Conservation (phyloP, 2,888 invertebrate species). For the Copidosoma aretas region DNA sequence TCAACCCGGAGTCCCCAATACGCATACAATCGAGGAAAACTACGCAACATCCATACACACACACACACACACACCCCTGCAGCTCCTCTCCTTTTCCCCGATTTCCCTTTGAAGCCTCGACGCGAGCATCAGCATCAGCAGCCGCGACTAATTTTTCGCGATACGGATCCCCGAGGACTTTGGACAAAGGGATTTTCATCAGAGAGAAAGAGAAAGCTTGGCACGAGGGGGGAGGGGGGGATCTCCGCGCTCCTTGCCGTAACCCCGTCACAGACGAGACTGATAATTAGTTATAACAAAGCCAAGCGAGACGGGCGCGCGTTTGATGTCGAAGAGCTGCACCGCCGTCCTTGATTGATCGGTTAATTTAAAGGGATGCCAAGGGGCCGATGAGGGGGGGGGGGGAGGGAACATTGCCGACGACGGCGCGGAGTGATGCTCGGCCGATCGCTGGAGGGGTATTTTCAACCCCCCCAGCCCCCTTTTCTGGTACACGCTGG, state of each 20-base stretch:
- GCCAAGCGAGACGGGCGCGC: slow-evolving; percentile 46
- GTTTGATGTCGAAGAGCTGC: slow-evolving; percentile 56
- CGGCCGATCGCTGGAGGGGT: slow-evolving; percentile 41
- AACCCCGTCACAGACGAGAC: slow-evolving; percentile 18
- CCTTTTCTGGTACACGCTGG: slow-evolving; percentile 17
- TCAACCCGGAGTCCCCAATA: too few species aligned
- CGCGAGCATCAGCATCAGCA: neutral
- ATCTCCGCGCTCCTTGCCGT: slow-evolving; percentile 11
- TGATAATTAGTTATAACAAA: slow-evolving; percentile 59
- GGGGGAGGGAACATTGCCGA: slow-evolving; percentile 34
- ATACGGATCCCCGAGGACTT: slow-evolving; percentile 6
- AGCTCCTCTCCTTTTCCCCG: slow-evolving; percentile 14
- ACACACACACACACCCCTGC: too few species aligned
- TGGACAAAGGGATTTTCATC: slow-evolving; percentile 38
- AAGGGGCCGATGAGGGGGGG: slow-evolving; percentile 8
- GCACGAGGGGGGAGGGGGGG: neutral
- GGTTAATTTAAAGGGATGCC: slow-evolving; percentile 59
- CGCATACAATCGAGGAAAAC: too few species aligned
- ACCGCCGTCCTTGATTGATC: slow-evolving; percentile 56
- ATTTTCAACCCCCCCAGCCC: neutral
- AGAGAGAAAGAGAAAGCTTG: neutral
- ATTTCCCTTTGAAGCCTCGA: slow-evolving; percentile 43
- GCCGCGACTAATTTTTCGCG: slow-evolving; percentile 14
- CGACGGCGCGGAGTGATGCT: slow-evolving; percentile 41
- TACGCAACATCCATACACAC: too few species aligned